A percentile compares a stretch with the other conserved stretches of the same genome.
These are phyloP conservation scores for Lacerta bilineata DNA, from an alignment of 2,797 vertebrate genomes.

Conservation along the genomic window DNA sequence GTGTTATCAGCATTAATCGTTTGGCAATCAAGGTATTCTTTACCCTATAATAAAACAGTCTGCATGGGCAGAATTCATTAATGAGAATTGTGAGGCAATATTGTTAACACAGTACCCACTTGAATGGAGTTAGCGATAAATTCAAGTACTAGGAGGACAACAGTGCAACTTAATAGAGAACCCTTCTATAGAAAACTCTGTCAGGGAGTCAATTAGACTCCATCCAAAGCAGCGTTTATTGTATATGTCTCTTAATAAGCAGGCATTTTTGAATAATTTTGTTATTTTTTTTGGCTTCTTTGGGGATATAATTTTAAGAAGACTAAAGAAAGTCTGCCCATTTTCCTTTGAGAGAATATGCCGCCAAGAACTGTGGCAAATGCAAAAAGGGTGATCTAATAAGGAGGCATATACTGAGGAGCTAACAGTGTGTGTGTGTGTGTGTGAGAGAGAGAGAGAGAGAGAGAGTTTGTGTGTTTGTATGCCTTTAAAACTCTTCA, in stretches of 20 bases:
- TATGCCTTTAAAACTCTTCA: accelerated
- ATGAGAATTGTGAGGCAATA: constrained; percentile 29
- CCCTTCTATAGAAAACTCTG: not conserved
- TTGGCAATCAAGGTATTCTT: constrained; percentile 39
- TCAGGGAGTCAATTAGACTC: not conserved
- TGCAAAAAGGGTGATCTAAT: not conserved
- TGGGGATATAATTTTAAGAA: not conserved
- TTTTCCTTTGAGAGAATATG: not conserved
- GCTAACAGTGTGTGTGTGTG: not conserved
- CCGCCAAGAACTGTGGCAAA: not conserved
- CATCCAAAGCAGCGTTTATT: accelerated
- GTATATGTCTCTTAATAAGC: not conserved
- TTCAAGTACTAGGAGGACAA: not conserved
- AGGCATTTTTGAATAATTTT: not conserved
- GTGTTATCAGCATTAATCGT: constrained; percentile 27
- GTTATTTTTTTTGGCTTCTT: constrained; percentile 2
- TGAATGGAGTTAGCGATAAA: not conserved
- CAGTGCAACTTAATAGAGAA: constrained; percentile 18
- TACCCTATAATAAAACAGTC: constrained; percentile 46
- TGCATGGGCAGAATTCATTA: constrained; percentile 16
- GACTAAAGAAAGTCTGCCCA: not conserved
- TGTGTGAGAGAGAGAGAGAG: no score
- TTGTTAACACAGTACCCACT: constrained; percentile 25
- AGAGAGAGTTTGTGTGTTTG: not conserved
- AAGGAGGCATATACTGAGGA: not conserved